Percentiles rank a stretch among this genome's conserved stretches.
These are phyloP conservation scores for Drosophila insularis DNA, from an alignment of 1,140 invertebrate species.

Conservation along the genomic window DNA sequence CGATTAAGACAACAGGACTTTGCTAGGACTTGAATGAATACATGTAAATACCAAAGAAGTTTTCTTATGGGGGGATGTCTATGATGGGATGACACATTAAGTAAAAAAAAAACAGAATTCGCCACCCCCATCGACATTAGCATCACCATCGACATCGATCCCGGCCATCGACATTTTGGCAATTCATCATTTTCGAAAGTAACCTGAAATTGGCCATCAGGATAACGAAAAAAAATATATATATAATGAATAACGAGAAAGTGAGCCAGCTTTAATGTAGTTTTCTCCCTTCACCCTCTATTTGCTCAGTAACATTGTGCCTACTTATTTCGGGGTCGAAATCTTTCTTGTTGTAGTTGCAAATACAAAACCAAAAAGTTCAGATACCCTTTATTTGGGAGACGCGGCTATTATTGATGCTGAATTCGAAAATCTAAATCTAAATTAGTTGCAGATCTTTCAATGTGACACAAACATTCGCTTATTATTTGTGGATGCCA, in stretches of 20 bases:
- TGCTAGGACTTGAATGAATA: background rate
- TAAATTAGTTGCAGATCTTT: too few relatives aligned
- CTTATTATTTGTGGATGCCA: background rate
- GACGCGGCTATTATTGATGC: too few relatives aligned
- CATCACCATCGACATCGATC: background rate
- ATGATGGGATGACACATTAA: slow-evolving; percentile 1
- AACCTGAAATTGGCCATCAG: slow-evolving; percentile 17
- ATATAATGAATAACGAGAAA: slow-evolving; percentile 20
- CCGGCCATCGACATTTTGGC: slow-evolving; percentile 12
- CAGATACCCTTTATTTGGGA: background rate
- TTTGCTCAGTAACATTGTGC: slow-evolving; percentile 22
- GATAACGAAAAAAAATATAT: background rate
- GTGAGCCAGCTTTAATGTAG: background rate
- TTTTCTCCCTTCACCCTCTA: slow-evolving; percentile 27
- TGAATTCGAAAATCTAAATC: too few relatives aligned
- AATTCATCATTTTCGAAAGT: slow-evolving; percentile 30
- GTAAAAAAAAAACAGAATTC: too few relatives aligned
- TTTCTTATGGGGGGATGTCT: background rate
- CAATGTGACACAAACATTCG: background rate
- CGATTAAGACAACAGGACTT: too few relatives aligned
- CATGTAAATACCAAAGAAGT: background rate
- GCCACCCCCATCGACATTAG: background rate
- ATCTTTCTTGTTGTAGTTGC: background rate
- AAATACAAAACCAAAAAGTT: background rate
- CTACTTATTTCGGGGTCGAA: slow-evolving; percentile 2